Evolutionary conservation across 2,113 vertebrate genomes (phyloP).

Genomic region (Microcebus lehilahytsara): DNA sequence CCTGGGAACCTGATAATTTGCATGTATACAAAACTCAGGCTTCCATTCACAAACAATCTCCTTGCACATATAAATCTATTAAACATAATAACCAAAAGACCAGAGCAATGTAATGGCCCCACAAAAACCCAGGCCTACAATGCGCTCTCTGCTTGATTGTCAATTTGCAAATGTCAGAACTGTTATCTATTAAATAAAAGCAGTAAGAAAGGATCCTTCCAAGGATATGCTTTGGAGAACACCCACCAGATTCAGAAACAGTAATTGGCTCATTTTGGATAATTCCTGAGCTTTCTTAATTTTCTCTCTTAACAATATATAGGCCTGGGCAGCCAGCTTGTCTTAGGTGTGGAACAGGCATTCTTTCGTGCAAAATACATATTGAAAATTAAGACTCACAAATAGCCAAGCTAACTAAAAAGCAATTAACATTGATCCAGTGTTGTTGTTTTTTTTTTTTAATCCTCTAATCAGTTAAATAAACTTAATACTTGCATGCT

Average conservation of each 20-base stretch:
- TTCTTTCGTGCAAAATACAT: not conserved
- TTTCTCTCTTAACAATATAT: not conserved
- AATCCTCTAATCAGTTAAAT: not conserved
- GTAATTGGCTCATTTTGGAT: conserved; percentile 17
- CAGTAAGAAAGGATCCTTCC: not conserved
- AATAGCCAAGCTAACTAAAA: not conserved
- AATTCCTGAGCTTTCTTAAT: not conserved
- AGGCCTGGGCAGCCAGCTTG: not conserved
- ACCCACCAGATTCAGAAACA: not conserved
- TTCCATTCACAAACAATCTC: conserved; percentile 23
- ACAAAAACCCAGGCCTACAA: not conserved
- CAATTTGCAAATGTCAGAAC: conserved; percentile 26
- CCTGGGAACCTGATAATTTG: conserved; percentile 43
- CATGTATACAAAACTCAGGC: not conserved
- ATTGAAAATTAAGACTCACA: not conserved
- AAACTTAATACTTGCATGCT: not conserved
- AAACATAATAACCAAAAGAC: not conserved
- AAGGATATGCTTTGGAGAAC: not conserved
- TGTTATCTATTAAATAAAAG: conserved; percentile 51
- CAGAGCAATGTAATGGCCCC: not conserved
- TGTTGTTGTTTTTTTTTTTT: not conserved
- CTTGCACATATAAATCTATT: conserved; percentile 24
- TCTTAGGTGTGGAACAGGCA: not conserved
- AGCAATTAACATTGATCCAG: not conserved
- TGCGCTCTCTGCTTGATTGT: not conserved